These are phyloP conservation scores for Numida meleagris DNA, from an alignment of 2,113 vertebrate genomes.

Conservation along the genomic window DNA sequence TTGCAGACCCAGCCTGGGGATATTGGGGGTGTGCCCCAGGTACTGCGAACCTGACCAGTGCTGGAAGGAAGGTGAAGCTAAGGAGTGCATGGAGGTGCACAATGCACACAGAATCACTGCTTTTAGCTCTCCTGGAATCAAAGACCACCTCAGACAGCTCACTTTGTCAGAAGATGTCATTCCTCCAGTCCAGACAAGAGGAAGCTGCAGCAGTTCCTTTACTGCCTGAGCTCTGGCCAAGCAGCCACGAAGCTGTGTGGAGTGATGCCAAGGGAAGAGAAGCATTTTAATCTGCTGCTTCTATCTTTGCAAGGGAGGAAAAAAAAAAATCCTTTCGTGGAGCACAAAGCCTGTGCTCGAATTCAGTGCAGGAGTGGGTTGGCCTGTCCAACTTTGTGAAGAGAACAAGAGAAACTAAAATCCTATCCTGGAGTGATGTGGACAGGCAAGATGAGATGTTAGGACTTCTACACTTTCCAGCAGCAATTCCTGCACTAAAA, in stretches of 20 bases:
- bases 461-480: background rate
- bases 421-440: background rate
- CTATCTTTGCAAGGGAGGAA: background rate
- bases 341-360: background rate
- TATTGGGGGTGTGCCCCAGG: too few relatives aligned
- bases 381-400: background rate
- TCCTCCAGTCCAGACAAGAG: background rate
- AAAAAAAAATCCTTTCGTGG: constrained; percentile 3
- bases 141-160: background rate
- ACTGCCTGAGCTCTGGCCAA: background rate
- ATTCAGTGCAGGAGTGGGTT: background rate
- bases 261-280: background rate
- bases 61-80: background rate
- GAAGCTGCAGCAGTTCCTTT: background rate
- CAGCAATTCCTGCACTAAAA: background rate
- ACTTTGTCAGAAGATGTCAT: background rate
- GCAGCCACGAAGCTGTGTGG: background rate
- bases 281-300: background rate
- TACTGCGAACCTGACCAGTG: fast-evolving
- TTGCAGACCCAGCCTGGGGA: background rate
- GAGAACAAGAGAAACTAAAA: background rate
- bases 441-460: background rate
- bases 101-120: background rate
- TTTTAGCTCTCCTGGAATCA: background rate
- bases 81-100: fast-evolving